phyloP scores from a whole-genome alignment of 2,113 vertebrate genomes.

The Drymodes brunneopygia region DNA sequence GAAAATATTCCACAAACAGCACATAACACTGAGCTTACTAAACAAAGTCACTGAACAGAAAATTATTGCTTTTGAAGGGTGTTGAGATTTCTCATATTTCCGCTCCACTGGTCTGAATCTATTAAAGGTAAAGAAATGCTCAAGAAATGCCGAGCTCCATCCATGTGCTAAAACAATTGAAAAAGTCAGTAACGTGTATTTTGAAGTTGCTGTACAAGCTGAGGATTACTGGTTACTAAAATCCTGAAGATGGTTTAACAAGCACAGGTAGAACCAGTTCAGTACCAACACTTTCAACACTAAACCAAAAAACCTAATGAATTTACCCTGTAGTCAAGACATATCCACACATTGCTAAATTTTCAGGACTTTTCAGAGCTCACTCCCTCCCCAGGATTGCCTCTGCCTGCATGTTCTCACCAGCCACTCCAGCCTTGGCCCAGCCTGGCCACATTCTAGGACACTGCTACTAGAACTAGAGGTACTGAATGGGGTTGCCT shows the following conservation, averaged over 20 bases:
- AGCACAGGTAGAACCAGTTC: background rate
- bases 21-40: background rate
- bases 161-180: rapidly evolving
- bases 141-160: background rate
- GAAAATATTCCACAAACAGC: background rate
- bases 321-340: background rate
- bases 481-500: background rate
- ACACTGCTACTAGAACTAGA: background rate
- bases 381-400: background rate
- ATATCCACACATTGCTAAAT: rapidly evolving
- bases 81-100: background rate
- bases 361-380: no score
- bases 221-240: background rate
- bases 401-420: rapidly evolving
- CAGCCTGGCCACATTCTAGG: background rate
- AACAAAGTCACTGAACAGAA: constrained; percentile 8
- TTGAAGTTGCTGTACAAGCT: background rate
- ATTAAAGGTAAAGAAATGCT: background rate
- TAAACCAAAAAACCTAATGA: background rate
- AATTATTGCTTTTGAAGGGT: background rate
- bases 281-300: background rate
- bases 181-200: background rate
- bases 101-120: background rate
- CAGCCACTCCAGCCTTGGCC: rapidly evolving
- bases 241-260: background rate